phyloP scores from a whole-genome alignment of 2,113 vertebrate genomes.

The Paralichthys olivaceus region DNA sequence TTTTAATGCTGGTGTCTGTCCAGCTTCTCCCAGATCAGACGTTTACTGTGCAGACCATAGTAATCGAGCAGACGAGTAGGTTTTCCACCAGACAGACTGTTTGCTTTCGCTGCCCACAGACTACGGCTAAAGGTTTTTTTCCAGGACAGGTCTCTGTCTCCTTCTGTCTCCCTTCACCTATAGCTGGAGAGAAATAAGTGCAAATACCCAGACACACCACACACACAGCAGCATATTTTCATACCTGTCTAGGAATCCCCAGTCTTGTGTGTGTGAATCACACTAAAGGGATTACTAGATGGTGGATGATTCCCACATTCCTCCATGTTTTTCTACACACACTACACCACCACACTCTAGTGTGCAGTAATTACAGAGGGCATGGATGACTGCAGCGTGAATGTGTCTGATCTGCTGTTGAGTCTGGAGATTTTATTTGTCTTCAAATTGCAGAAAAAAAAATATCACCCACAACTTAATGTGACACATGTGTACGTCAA shows the following conservation, averaged over 20 bases:
- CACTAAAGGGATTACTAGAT: conserved; percentile 30
- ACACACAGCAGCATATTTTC: conserved; percentile 33
- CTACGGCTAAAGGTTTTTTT: not conserved
- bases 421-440: conserved; percentile 4
- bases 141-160: not conserved
- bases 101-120: conserved; percentile 61
- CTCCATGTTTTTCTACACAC: not conserved
- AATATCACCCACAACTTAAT: not conserved
- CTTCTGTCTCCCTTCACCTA: conserved; percentile 11
- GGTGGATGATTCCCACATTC: conserved; percentile 28
- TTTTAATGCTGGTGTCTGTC: not conserved
- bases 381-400: not conserved
- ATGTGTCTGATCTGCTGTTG: not conserved
- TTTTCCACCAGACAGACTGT: conserved; percentile 65
- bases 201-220: conserved; percentile 31
- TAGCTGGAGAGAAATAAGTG: conserved; percentile 21
- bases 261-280: conserved; percentile 19
- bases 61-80: conserved; percentile 22
- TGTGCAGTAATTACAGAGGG: not conserved
- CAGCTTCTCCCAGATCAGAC: not conserved
- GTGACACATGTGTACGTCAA: not conserved
- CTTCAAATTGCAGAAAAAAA: not conserved
- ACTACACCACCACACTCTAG: not conserved
- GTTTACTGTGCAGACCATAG: not conserved
- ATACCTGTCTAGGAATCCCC: conserved; percentile 47